Base-by-base conservation (phyloP, 2,797 vertebrate genomes). In the Spinus pinus region DNA sequence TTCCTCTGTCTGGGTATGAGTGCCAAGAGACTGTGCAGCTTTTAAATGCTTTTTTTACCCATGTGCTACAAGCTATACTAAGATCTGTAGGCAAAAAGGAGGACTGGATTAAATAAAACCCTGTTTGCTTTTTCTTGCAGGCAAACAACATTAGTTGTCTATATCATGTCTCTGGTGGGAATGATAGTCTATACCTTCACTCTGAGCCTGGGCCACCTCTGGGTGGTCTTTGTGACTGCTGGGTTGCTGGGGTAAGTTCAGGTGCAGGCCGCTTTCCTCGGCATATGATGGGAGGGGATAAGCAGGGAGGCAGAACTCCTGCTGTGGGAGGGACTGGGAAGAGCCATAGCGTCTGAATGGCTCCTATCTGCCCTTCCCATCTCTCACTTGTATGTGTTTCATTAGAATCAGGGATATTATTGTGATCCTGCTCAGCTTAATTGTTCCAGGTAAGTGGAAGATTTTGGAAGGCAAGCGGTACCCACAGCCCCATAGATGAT, bases 211-310 rank as follows among this genome's bases (percentile, higher is more conserved):
- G 98, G 98, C 39, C 89, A 98, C 91, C 97, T 99, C 62, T 99
- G 99, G 99, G 90, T 99, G 33, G 98, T 99, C 88, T 99, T 99
- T 89, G 14, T 99, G 96, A 99, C 99, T 4, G 98, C 98, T 46
- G 99, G 98, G 33, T 12, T 81, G 5, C 92, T 99, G 91, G 99
- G 99, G 99, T 99, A 97, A 97, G 99, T 98, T 78, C 41, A 78
- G 17, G 19, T 58, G 37, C 37, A 35, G 30, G 33, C 44, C 87
- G 39, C 35, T 72, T 83, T 81, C 14, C 33, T 78, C 1, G 5
- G 7, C 2, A 0, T 23, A 13, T 49, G 51, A 58, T 93, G 37
- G 21, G 65, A 33, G 28, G 17, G 64, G 37, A 18, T 77, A 39
- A 54, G 58, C 42, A 51, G 41, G 22, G 42, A 86, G 25, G 18